Evolutionary conservation across 2,888 invertebrate genomes (phyloP).

Genomic region (Sinotaia quadrata): DNA sequence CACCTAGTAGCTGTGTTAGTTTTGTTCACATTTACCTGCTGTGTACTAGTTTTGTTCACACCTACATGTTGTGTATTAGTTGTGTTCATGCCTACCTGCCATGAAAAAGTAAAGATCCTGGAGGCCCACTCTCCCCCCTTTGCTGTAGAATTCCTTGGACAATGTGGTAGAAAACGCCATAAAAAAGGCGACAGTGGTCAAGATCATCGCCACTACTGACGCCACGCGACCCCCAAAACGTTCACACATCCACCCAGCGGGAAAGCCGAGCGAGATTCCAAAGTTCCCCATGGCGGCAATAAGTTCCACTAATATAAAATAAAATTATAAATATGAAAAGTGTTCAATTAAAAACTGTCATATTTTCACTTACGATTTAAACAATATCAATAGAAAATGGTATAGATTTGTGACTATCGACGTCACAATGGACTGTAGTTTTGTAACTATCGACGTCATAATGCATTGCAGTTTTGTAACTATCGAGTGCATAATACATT

Average conservation of each 20-base stretch:
- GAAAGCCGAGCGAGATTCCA: conserved; percentile 55
- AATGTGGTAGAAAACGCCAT: conserved; percentile 51
- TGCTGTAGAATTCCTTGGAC: conserved; percentile 43
- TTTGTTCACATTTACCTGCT: too few relatives aligned
- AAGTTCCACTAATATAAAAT: conserved; percentile 49
- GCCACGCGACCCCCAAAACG: conserved; percentile 48
- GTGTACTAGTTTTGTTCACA: too few relatives aligned
- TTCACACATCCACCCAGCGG: conserved; percentile 52
- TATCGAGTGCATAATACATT: too few relatives aligned
- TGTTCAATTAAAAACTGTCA: background rate
- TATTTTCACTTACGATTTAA: background rate
- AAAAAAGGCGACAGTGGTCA: conserved; percentile 44
- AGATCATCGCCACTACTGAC: conserved; percentile 42
- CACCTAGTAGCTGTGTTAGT: too few relatives aligned
- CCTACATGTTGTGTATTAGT: too few relatives aligned
- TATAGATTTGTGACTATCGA: too few relatives aligned
- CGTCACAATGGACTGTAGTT: conserved; percentile 23
- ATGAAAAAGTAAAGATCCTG: conserved; percentile 53
- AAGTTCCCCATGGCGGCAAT: conserved; percentile 55
- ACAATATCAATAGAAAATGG: background rate
- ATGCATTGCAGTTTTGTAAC: too few relatives aligned
- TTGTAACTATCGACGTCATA: too few relatives aligned
- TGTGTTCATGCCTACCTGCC: conserved; percentile 39
- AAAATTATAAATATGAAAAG: background rate
- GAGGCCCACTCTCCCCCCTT: conserved; percentile 33